Conservation (phyloP, 1,140 invertebrate species). For the Drosophila pseudoananassae region DNA sequence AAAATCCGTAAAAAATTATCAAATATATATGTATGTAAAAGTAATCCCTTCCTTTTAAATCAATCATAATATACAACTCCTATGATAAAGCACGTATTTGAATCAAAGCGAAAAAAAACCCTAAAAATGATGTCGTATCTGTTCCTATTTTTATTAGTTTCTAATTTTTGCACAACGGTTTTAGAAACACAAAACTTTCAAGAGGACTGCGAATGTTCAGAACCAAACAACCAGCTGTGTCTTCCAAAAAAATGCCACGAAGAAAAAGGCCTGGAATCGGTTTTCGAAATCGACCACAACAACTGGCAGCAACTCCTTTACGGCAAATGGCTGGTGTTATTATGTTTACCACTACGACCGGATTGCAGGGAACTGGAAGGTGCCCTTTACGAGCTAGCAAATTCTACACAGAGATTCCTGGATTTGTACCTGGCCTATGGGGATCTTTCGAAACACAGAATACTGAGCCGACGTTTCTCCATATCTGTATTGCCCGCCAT, state of each 20-base stretch:
- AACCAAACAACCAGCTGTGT: not conserved
- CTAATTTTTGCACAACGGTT: not conserved
- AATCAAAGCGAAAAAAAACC: not conserved
- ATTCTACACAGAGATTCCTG: not conserved
- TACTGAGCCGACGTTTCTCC: not conserved
- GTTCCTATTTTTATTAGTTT: not conserved
- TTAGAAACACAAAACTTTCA: not conserved
- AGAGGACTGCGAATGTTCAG: too few relatives aligned
- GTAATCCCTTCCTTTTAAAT: not conserved
- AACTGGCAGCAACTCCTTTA: not conserved
- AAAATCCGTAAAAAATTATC: too few relatives aligned
- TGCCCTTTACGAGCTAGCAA: not conserved
- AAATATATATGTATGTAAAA: too few relatives aligned
- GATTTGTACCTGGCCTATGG: constrained; percentile 6
- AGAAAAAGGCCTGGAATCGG: not conserved
- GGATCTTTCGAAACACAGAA: not conserved
- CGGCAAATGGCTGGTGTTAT: not conserved
- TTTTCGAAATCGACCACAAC: not conserved
- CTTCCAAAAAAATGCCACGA: not conserved
- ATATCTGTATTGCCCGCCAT: not conserved
- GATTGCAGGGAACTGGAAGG: not conserved
- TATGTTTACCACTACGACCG: not conserved
- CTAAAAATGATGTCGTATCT: not conserved
- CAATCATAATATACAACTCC: not conserved
- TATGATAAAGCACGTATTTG: not conserved